Conservation (phyloP, 2,888 invertebrate genomes). For the Hirtodrosophila histrioides region DNA sequence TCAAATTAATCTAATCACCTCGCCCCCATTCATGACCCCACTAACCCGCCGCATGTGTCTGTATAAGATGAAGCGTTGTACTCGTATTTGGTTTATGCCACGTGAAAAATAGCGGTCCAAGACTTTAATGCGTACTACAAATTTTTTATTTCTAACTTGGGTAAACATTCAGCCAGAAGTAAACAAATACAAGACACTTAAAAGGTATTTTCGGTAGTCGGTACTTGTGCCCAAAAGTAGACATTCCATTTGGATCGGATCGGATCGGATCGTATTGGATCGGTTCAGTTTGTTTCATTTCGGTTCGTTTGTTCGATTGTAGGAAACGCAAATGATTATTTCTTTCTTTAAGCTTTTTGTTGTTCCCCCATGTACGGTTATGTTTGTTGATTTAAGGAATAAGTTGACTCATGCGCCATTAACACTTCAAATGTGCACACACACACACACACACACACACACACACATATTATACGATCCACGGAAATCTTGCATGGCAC, state of each 20-base stretch:
- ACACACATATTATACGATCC: slow-evolving; percentile 41
- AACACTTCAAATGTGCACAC: slow-evolving; percentile 66
- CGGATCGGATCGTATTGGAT: slow-evolving; percentile 18
- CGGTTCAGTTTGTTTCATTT: slow-evolving; percentile 42
- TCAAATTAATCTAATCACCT: slow-evolving; percentile 61
- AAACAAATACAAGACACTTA: slow-evolving; percentile 76
- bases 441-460: too few species aligned
- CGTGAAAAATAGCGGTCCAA: slow-evolving; percentile 73
- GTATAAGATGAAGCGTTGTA: slow-evolving; percentile 45
- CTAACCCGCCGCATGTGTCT: slow-evolving; percentile 16
- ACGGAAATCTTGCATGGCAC: slow-evolving; percentile 27
- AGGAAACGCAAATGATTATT: slow-evolving; percentile 65
- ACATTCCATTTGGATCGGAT: slow-evolving; percentile 52
- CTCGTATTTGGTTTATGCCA: slow-evolving; percentile 66
- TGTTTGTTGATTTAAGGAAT: slow-evolving; percentile 74
- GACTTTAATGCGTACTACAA: slow-evolving; percentile 71
- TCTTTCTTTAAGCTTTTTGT: slow-evolving; percentile 36
- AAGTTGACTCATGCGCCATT: slow-evolving; percentile 72
- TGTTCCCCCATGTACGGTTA: slow-evolving; percentile 8
- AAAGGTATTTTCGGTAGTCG: slow-evolving; percentile 72
- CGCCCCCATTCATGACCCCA: slow-evolving; percentile 14
- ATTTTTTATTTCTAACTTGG: slow-evolving; percentile 72
- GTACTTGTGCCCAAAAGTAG: slow-evolving; percentile 72
- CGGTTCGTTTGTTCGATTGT: slow-evolving; percentile 47
- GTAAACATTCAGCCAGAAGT: slow-evolving; percentile 74